Percentiles rank a stretch among this genome's conserved stretches.
These are phyloP conservation scores for Rhinopomastus cyanomelas DNA, from an alignment of 2,113 vertebrate genomes.

Conservation along the genomic window DNA sequence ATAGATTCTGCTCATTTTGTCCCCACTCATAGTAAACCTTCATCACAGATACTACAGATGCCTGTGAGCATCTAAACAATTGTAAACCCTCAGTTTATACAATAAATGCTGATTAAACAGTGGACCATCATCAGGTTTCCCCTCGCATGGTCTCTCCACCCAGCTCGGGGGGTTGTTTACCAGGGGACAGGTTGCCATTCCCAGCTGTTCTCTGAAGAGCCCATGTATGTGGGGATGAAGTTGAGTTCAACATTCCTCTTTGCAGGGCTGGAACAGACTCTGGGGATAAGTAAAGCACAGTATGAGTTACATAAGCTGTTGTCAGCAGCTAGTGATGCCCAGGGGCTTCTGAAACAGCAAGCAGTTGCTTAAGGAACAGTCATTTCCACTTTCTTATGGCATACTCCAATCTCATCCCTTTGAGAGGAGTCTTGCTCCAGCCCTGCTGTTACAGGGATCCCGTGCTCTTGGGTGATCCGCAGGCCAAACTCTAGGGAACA, in stretches of 20 bases:
- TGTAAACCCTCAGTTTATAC: not conserved
- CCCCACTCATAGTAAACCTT: not conserved
- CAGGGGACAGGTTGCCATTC: not conserved
- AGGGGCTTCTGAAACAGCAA: not conserved
- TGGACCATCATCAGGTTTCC: not conserved
- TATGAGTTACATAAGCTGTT: not conserved
- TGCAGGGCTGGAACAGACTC: not conserved
- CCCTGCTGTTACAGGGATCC: not conserved
- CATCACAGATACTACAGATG: not conserved
- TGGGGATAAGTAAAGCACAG: not conserved
- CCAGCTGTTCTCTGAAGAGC: not conserved
- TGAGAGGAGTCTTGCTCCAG: not conserved
- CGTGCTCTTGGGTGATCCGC: not conserved
- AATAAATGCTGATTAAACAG: not conserved
- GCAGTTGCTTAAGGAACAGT: not conserved
- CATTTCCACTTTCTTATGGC: not conserved
- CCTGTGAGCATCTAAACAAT: not conserved
- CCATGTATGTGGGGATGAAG: not conserved
- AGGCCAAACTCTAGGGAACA: accelerated
- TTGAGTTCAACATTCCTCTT: not conserved
- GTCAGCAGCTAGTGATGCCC: not conserved
- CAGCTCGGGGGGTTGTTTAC: not conserved
- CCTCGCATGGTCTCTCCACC: not conserved
- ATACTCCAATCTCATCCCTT: not conserved
- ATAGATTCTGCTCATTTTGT: not conserved